Percentiles rank a stretch among this genome's conserved stretches.
Evolutionary conservation across 2,888 invertebrate species (phyloP).

Genomic region (Torymus auratus): DNA sequence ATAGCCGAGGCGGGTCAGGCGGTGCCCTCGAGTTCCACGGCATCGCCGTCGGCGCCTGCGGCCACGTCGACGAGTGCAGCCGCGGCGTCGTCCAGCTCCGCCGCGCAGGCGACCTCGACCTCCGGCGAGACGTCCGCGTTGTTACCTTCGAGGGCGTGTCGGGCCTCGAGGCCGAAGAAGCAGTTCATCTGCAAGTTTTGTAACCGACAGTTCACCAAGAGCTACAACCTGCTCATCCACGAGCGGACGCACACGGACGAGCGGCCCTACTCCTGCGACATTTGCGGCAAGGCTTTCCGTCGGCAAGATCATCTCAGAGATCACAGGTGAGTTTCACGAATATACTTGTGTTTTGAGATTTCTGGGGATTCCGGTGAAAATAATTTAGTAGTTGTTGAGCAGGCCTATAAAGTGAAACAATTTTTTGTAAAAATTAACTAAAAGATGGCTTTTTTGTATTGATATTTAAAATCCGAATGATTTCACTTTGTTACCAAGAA

Average conservation of each 20-base stretch:
- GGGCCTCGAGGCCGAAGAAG: conserved; percentile 83
- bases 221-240: conserved; percentile 98
- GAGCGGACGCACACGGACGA: conserved; percentile 98
- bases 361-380: too few relatives aligned
- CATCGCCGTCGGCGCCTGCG: conserved; percentile 3
- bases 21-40: not conserved
- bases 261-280: conserved; percentile 97
- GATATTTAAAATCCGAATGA: too few relatives aligned
- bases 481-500: too few relatives aligned
- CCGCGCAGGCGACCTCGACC: conserved; percentile 65
- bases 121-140: conserved; percentile 48
- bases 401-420: too few relatives aligned
- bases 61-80: not conserved
- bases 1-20: conserved; percentile 65
- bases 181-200: conserved; percentile 99
- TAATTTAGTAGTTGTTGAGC: too few relatives aligned
- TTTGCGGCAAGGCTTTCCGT: conserved; percentile 98
- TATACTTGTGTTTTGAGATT: too few relatives aligned
- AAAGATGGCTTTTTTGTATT: too few relatives aligned
- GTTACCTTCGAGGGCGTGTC: conserved; percentile 65
- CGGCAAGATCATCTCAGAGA: conserved; percentile 97
- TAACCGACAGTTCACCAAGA: conserved; percentile 97
- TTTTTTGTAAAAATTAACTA: too few relatives aligned
- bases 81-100: not conserved
- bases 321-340: conserved; percentile 84